A percentile compares a stretch with the other conserved stretches of the same genome.
phyloP scores from a whole-genome alignment of 92 coral and sea anemone species.

The Chrysogorgia sp. region DNA sequence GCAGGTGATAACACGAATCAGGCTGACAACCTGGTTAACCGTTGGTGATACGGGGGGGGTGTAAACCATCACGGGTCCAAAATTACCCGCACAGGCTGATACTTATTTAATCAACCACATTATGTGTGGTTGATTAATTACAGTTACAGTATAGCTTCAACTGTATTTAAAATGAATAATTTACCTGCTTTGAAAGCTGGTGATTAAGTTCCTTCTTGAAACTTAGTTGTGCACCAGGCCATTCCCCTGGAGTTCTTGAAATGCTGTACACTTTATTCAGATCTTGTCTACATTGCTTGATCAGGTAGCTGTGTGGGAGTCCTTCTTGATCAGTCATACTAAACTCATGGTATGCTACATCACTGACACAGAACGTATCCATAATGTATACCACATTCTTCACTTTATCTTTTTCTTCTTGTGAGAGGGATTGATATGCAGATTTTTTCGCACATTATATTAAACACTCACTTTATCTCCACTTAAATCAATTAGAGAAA shows the following conservation, averaged over 20 bases:
- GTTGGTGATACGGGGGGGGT: too few species aligned
- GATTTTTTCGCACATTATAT: conserved; percentile 13
- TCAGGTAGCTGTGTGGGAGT: conserved; percentile 43
- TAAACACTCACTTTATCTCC: conserved; percentile 18
- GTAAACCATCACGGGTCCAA: too few species aligned
- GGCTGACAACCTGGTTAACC: too few species aligned
- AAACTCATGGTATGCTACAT: conserved; percentile 60
- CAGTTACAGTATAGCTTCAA: conserved; percentile 1
- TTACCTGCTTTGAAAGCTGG: conserved; percentile 47
- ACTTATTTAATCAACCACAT: too few species aligned
- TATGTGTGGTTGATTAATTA: neutral
- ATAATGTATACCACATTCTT: conserved; percentile 44
- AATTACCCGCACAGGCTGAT: too few species aligned
- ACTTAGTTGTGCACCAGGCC: conserved; percentile 64
- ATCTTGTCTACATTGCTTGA: conserved; percentile 59
- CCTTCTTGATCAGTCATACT: conserved; percentile 44
- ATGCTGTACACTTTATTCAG: conserved; percentile 44
- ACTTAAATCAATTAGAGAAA: neutral
- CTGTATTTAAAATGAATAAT: neutral
- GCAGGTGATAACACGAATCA: too few species aligned
- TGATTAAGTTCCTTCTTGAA: conserved; percentile 56
- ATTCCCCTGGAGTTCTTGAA: conserved; percentile 60
- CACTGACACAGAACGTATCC: conserved; percentile 62
- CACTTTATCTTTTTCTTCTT: conserved; percentile 34
- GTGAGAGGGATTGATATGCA: conserved; percentile 24